phyloP scores from a whole-genome alignment of 2,797 vertebrate genomes.

The Podarcis siculus region DNA sequence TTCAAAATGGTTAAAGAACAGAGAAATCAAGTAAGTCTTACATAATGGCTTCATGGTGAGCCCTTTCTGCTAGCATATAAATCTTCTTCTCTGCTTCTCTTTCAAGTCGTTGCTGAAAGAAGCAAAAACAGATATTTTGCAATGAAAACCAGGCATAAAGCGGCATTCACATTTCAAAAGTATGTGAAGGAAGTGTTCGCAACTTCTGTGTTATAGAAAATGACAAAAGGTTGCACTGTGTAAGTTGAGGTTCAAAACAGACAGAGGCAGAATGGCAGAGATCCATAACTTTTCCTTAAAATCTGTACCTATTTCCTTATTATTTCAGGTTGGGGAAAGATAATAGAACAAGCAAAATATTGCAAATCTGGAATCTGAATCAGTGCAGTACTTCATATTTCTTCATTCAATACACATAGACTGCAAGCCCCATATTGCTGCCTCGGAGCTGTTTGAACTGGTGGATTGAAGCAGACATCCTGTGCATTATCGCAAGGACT shows the following conservation, averaged over 20 bases:
- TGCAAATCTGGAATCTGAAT: neutral
- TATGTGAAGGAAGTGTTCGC: neutral
- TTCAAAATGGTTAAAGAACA: constrained; percentile 11
- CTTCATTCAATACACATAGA: neutral
- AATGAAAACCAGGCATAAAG: neutral
- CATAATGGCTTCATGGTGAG: constrained; percentile 86
- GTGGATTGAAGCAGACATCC: neutral
- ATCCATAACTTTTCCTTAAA: constrained; percentile 1
- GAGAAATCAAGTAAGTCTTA: constrained; percentile 75
- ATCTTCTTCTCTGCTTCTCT: constrained; percentile 86
- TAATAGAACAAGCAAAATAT: neutral
- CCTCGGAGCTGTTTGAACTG: neutral
- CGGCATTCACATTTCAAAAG: neutral
- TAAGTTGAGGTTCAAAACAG: neutral
- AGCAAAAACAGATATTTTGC: constrained; percentile 10
- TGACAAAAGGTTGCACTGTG: neutral
- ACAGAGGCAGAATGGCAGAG: neutral
- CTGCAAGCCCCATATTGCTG: neutral
- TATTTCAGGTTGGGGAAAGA: neutral
- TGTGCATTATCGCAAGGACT: neutral
- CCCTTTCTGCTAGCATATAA: constrained; percentile 77
- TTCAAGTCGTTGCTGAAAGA: constrained; percentile 82
- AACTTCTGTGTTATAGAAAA: neutral
- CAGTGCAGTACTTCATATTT: neutral
- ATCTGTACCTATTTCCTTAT: neutral